Evolutionary conservation across 2,797 vertebrate genomes (phyloP), one percentile per base, ranked within the genome.

Genomic region (Galaxias olidus): DNA sequence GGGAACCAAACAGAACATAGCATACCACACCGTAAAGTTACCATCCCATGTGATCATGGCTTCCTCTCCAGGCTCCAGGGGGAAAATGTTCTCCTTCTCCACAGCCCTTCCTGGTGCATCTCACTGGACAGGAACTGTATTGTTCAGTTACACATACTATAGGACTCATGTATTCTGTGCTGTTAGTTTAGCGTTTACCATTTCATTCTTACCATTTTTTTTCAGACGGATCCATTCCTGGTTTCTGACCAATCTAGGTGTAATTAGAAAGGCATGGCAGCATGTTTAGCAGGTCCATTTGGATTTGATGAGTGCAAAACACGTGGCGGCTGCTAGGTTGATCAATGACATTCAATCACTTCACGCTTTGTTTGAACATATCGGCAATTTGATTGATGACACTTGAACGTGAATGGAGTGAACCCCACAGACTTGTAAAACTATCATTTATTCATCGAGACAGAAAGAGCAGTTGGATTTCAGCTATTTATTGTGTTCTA

Each of bases 401-500:
- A 60, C 63, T 60, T 66, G 65, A 68, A 68, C 43, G 43, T 18
- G 46, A 67, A 66, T 50, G 54, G 59, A 59, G 59, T 47, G 77
- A 81, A 83, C 54, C 65, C 52, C 78, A 69, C 76, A 69, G 58
- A 85, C 71, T 76, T 84, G 80, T 79, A 73, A 78, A 84, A 75
- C 62, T 81, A 73, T 68, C 65, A 69, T 80, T 74, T 65, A 79
- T 77, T 78, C 79, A 83, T 79, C 80, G 72, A 72, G 76, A 75
- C 30, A 30, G 30, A 64, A 72, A 61, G 76, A 85, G 30, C 77
- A 74, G 64, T 71, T 78, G 85, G 89, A 85, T 85, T 73, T 69
- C 81, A 85, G 79, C 81, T 92, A 92, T 94, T 92, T 94, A 92
- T 94, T 93, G 88, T 88, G 84, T 82, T 46, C 82, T 84, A 89